A percentile compares a stretch with the other conserved stretches of the same genome.
Conservation (phyloP, 2,113 vertebrate species). For the Otolemur garnettii region DNA sequence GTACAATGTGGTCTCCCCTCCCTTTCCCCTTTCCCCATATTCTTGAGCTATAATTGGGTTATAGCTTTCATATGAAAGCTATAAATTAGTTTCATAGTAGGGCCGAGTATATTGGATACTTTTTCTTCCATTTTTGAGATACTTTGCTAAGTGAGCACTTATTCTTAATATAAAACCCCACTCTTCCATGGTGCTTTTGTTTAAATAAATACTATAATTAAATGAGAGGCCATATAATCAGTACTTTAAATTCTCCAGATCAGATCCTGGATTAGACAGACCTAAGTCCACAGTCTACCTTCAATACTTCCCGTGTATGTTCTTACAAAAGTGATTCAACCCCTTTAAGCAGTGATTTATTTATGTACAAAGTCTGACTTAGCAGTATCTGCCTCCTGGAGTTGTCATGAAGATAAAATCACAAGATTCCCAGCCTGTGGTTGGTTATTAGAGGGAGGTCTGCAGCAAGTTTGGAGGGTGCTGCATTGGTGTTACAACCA, state of each 20-base stretch:
- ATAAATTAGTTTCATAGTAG: too few relatives aligned
- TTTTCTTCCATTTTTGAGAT: too few relatives aligned
- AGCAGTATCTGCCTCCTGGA: not conserved
- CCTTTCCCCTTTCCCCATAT: too few relatives aligned
- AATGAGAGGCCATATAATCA: not conserved
- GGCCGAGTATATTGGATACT: too few relatives aligned
- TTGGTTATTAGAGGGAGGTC: not conserved
- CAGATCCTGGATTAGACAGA: not conserved
- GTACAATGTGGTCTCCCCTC: too few relatives aligned
- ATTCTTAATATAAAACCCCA: not conserved
- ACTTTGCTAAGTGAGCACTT: not conserved
- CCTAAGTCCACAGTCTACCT: not conserved
- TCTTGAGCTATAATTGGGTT: too few relatives aligned
- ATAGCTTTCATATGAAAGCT: too few relatives aligned
- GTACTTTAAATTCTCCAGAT: not conserved
- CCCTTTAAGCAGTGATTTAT: not conserved
- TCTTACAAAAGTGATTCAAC: not conserved
- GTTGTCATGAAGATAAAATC: not conserved
- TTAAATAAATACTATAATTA: constrained; percentile 32
- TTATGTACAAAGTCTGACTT: not conserved
- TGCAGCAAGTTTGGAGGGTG: not conserved
- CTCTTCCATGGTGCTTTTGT: not conserved
- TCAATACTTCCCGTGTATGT: not conserved
- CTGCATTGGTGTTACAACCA: not conserved
- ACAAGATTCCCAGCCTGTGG: not conserved